These are phyloP conservation scores for Semnornis frantzii DNA, from an alignment of 2,113 vertebrate species.

Conservation along the genomic window DNA sequence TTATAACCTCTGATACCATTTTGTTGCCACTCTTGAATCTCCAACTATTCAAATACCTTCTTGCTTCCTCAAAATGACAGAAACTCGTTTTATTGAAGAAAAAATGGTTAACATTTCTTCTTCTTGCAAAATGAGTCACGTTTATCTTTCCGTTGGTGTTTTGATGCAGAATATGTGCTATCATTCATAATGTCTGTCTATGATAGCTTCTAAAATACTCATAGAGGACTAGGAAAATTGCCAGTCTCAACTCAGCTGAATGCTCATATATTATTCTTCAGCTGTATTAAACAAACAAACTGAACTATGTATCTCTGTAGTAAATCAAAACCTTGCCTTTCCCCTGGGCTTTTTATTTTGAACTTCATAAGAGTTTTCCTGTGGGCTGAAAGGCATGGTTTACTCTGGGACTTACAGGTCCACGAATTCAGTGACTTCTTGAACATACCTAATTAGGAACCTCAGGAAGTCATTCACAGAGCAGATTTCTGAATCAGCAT, in stretches of 20 bases:
- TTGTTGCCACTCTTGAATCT: not conserved
- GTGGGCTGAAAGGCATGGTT: not conserved
- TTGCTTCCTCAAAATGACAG: not conserved
- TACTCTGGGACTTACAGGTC: not conserved
- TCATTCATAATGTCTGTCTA: not conserved
- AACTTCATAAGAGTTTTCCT: conserved; percentile 15
- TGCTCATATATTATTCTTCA: conserved; percentile 33
- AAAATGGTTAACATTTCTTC: conserved; percentile 26
- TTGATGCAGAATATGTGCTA: not conserved
- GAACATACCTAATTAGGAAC: conserved; percentile 7
- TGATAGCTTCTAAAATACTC: not conserved
- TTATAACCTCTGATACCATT: not conserved
- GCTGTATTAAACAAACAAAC: conserved; percentile 27
- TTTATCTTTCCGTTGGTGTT: conserved; percentile 25
- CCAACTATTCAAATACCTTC: not conserved
- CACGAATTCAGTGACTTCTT: not conserved
- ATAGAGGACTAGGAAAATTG: conserved; percentile 25
- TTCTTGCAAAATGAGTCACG: conserved; percentile 33
- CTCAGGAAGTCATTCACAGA: conserved; percentile 3
- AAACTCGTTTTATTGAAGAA: not conserved
- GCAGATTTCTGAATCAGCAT: not conserved
- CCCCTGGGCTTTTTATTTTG: not conserved
- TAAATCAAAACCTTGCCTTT: not conserved
- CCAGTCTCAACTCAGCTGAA: conserved; percentile 45
- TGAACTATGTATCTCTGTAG: not conserved